Evolutionary conservation across 2,888 invertebrate species (phyloP), one percentile per base, ranked within the genome.

Genomic region (Calameuta idolon): DNA sequence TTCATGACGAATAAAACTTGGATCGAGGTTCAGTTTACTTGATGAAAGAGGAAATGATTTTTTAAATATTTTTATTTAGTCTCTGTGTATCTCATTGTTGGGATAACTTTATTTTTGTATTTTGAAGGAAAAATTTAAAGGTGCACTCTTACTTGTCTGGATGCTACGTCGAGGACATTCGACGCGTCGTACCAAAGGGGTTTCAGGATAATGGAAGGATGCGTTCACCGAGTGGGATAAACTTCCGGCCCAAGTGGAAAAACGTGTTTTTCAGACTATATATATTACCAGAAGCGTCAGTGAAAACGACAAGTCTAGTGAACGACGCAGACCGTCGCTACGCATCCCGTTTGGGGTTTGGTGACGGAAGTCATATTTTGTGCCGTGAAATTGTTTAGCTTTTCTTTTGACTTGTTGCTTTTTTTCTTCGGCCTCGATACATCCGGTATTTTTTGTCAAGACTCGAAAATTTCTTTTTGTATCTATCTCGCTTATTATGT

Each of bases 341-440:
- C 76, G 73, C 73, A 75, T 80, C 76, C 35, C 35, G 69, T 71
- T 30, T 31, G 69, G 73, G 75, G 23, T 11, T n/a, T 55, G 23
- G 71, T 77, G 79, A 77, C 75, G 81, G 74, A 73, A 79, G 75
- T 76, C 69, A 81, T 79, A 81, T 81, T 79, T 77, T 73, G 33
- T 76, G 76, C 71, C 40, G 69, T n/a, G 71, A 34, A 1, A 23
- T 71, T 71, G 1, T 31, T 31, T 15, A 1, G 37, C 4, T 15
- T 12, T 71, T 69, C 11, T 4, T 5, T 69, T 15, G 4, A 3
- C n/a, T 30, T 33, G 11, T 30, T 11, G 11, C 69, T 3, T 15
- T 30, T 30, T 4, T 40, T 23, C 12, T 37, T 37, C 12, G 15
- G 23, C 15, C 23, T 5, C 23, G 1, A 5, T 4, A 9, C 40